Evolutionary conservation across 2,113 vertebrate genomes (phyloP).

Genomic region (Dascyllus trimaculatus): DNA sequence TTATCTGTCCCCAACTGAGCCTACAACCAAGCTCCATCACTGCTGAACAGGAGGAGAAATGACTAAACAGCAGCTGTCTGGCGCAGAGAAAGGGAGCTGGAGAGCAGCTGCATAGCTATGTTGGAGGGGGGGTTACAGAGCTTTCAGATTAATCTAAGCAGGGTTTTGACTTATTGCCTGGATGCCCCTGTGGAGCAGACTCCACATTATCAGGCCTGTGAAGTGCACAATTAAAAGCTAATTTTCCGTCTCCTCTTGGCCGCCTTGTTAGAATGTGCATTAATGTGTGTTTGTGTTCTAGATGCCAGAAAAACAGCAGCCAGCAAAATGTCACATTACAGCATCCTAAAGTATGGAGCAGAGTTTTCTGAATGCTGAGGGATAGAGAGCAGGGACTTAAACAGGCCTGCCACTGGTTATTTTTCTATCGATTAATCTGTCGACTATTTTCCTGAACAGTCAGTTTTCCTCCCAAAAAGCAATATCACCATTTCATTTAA

Average conservation of each 20-base stretch:
- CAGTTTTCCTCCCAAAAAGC: no score
- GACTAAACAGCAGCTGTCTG: slow-evolving; percentile 61
- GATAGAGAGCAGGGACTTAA: no score
- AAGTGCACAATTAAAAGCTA: slow-evolving; percentile 53
- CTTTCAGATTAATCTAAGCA: slow-evolving; percentile 35
- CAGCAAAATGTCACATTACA: not conserved
- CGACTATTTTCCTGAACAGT: no score
- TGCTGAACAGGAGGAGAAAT: slow-evolving; percentile 50
- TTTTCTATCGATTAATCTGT: no score
- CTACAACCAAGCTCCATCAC: slow-evolving; percentile 53
- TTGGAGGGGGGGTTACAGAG: not conserved
- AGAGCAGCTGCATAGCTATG: slow-evolving; percentile 41
- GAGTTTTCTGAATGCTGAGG: no score
- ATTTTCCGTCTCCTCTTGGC: no score
- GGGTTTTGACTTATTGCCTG: slow-evolving; percentile 27
- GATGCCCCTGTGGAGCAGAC: slow-evolving; percentile 11
- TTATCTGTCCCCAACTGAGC: slow-evolving; percentile 63
- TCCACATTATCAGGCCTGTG: slow-evolving; percentile 39
- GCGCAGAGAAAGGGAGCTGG: slow-evolving; percentile 21
- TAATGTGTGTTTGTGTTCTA: no score
- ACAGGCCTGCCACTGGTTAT: no score
- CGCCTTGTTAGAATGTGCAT: no score
- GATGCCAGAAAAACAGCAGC: no score
- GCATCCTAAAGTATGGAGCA: not conserved
- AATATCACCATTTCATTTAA: no score